A percentile compares a stretch with the other conserved stretches of the same genome.
Evolutionary conservation across 2,888 invertebrate species (phyloP).

Genomic region (Latrodectus hesperus): DNA sequence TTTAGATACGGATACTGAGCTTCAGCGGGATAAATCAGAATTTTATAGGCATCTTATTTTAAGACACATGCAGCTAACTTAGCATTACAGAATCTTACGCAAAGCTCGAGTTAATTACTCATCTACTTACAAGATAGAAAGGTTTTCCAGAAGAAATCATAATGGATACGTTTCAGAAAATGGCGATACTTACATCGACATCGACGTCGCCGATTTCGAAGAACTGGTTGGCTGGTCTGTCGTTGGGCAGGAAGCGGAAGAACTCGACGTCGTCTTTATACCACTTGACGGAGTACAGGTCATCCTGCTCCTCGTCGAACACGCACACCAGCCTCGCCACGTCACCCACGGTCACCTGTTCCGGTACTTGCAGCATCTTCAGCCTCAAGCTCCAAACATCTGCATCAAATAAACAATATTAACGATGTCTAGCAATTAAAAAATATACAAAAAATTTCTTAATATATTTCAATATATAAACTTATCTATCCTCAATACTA

Average conservation of each 20-base stretch:
- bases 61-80: too few relatives aligned
- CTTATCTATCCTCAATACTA: too few relatives aligned
- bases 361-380: slow-evolving; percentile 40
- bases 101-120: too few relatives aligned
- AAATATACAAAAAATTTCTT: too few relatives aligned
- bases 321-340: slow-evolving; percentile 46
- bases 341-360: slow-evolving; percentile 27
- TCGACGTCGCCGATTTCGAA: slow-evolving; percentile 61
- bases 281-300: slow-evolving; percentile 62
- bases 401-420: background rate
- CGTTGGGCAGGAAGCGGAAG: slow-evolving; percentile 59
- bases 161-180: background rate
- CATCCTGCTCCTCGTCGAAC: slow-evolving; percentile 59
- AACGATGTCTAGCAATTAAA: background rate
- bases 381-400: slow-evolving; percentile 23
- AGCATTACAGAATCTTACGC: too few relatives aligned
- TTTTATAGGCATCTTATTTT: too few relatives aligned
- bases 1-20: too few relatives aligned
- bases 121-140: too few relatives aligned
- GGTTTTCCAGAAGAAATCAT: background rate
- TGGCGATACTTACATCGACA: slow-evolving; percentile 42
- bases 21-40: too few relatives aligned
- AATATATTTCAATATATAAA: too few relatives aligned
- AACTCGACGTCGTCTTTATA: slow-evolving; percentile 64
- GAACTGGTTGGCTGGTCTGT: slow-evolving; percentile 56